A percentile compares a stretch with the other conserved stretches of the same genome.
Conservation (phyloP, 2,113 vertebrate species). For the Siniperca chuatsi region DNA sequence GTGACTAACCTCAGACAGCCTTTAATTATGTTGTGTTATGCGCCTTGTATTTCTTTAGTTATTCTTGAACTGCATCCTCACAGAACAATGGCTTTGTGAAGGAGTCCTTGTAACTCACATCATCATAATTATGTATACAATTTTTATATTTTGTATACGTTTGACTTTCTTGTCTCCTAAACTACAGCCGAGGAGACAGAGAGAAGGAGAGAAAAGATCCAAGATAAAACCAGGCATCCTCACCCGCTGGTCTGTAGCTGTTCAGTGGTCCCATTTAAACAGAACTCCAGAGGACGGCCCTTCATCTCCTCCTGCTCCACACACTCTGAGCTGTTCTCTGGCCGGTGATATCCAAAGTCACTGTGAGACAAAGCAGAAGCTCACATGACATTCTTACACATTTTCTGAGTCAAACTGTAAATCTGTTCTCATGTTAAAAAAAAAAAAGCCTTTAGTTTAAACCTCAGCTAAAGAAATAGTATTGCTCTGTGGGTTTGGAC, state of each 20-base stretch:
- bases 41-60: not conserved
- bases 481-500: not conserved
- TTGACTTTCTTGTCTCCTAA: not conserved
- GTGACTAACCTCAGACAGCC: not conserved
- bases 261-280: slow-evolving; percentile 89
- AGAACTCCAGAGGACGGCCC: slow-evolving; percentile 90
- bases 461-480: not conserved
- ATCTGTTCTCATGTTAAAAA: too few species aligned
- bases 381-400: not conserved
- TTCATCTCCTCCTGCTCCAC: slow-evolving; percentile 91
- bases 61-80: slow-evolving; percentile 7
- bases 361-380: slow-evolving; percentile 74
- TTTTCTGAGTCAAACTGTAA: not conserved
- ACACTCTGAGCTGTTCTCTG: slow-evolving; percentile 90
- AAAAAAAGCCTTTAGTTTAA: not conserved
- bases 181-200: not conserved
- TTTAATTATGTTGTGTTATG: not conserved
- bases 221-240: slow-evolving; percentile 1
- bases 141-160: not conserved
- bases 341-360: slow-evolving; percentile 94
- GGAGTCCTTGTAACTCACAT: not conserved
- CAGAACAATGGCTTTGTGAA: not conserved
- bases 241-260: slow-evolving; percentile 92
- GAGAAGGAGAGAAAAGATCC: not conserved
- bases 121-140: not conserved